phyloP scores from a whole-genome alignment of 2,888 invertebrate genomes.

The Eristalis arbustorum region DNA sequence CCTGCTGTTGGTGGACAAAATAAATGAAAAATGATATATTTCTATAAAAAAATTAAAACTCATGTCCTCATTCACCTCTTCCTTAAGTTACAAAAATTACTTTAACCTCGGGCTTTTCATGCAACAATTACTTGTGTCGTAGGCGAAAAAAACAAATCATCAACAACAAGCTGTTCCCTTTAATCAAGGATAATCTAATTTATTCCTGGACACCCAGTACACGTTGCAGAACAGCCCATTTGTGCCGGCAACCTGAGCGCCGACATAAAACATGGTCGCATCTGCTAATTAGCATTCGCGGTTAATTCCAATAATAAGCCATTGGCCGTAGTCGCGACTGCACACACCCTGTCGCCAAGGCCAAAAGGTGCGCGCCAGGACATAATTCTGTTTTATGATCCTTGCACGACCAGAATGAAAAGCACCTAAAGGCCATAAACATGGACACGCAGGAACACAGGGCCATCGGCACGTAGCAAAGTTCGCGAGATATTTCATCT shows the following conservation, averaged over 20 bases:
- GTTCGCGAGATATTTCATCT: slow-evolving; percentile 23
- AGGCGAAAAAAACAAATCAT: not conserved
- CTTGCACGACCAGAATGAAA: slow-evolving; percentile 34
- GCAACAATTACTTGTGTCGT: too few relatives aligned
- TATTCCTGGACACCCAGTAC: not conserved
- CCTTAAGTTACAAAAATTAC: not conserved
- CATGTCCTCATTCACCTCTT: too few relatives aligned
- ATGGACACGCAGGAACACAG: not conserved
- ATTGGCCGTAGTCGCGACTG: not conserved
- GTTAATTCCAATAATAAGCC: slow-evolving; percentile 52
- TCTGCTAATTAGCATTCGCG: slow-evolving; percentile 55
- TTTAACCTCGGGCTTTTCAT: not conserved
- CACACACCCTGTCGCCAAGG: slow-evolving; percentile 9
- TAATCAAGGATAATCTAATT: slow-evolving; percentile 30
- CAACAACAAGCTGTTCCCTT: slow-evolving; percentile 19
- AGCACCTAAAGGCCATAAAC: slow-evolving; percentile 1
- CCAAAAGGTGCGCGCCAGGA: slow-evolving; percentile 38
- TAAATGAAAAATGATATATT: too few relatives aligned
- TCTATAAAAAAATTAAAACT: too few relatives aligned
- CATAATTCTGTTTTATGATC: slow-evolving; percentile 28
- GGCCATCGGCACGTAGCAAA: slow-evolving; percentile 48
- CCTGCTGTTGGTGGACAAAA: too few relatives aligned
- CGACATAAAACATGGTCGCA: slow-evolving; percentile 4
- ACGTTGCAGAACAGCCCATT: slow-evolving; percentile 1
- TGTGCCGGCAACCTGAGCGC: slow-evolving; percentile 5